Base-by-base conservation (phyloP, 2,797 vertebrate species). In the Gymnoscopelus microlampas region DNA sequence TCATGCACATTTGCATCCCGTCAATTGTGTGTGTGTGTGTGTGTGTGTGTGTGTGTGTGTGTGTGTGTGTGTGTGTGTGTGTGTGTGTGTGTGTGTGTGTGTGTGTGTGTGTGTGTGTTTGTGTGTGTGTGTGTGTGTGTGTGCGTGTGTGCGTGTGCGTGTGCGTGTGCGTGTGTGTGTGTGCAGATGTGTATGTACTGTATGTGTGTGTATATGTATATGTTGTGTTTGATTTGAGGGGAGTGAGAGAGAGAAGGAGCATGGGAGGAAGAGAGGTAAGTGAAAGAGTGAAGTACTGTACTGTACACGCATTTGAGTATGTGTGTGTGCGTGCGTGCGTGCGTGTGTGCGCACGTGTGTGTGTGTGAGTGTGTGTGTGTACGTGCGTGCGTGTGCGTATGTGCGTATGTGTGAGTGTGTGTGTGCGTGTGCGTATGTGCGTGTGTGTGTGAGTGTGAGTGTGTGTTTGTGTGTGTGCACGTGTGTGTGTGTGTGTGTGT, bases 1-100 rank as follows among this genome's bases (percentile, higher is more conserved):
- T 93, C 91, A 92, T 88, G 81, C 88, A 79, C 90, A 93, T 91
- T 88, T 86, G 85, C 91, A 82, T 90, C 79, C 84, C 84, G 39
- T 88, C 81, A 76, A 77, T 65, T 68, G 71, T 69, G 23, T 67
- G 68, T 81, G 12, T 68, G 68, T 65, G 47, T 65, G 9, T 12
- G 19, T 56, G 4, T 3, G 4, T 67, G 59, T 63, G 19, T 64
- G 24, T 11, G 60, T 47, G 44, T 68, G 15, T 54, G 51, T 51
- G 44, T 62, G 64, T 24, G 12, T 47, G 24, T 49, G n/a, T 3
- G 4, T 67, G 59, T 63, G 19, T 64, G 24, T 11, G 60, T 47
- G 44, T 68, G 15, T 54, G 51, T 51, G 44, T 62, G 64, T 24
- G 12, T 26, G 24, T 49, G n/a, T 65, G 58, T 5, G 29, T 32